These are phyloP conservation scores for Temnothorax unifasciatus DNA, from an alignment of 2,888 invertebrate species.

Conservation along the genomic window DNA sequence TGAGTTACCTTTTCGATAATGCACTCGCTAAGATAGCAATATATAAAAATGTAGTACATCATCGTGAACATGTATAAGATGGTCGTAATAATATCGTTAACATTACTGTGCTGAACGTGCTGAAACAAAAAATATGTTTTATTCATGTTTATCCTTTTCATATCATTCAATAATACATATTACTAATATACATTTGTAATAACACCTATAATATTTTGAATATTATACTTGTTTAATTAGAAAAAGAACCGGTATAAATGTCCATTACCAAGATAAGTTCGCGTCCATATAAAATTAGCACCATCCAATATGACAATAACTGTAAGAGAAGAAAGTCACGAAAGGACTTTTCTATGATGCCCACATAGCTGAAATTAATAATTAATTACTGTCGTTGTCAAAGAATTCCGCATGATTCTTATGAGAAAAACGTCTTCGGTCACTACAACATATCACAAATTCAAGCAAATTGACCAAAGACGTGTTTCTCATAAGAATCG, in stretches of 20 bases:
- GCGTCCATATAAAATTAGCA: background rate
- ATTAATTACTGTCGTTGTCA: constrained; percentile 16
- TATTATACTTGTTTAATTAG: background rate
- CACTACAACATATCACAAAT: too few species aligned
- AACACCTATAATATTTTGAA: background rate
- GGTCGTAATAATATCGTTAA: constrained; percentile 54
- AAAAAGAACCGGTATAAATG: background rate
- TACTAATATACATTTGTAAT: background rate
- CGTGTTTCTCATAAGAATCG: too few species aligned
- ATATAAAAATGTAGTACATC: constrained; percentile 63
- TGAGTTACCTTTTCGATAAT: constrained; percentile 61
- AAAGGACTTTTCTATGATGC: constrained; percentile 47
- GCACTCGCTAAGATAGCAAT: constrained; percentile 69
- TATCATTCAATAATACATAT: background rate
- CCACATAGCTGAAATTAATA: constrained; percentile 38
- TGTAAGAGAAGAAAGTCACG: constrained; percentile 41
- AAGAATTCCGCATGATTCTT: too few species aligned
- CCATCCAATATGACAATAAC: background rate
- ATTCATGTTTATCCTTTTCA: too few species aligned
- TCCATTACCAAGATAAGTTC: constrained; percentile 2
- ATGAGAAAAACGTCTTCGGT: too few species aligned
- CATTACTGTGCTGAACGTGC: constrained; percentile 47
- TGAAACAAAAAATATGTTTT: constrained; percentile 16
- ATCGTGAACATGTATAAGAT: constrained; percentile 59
- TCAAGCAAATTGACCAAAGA: too few species aligned